Percentiles rank a stretch among this genome's conserved stretches.
These are phyloP conservation scores for Lethocerus indicus DNA, from an alignment of 1,140 invertebrate genomes.

Conservation along the genomic window DNA sequence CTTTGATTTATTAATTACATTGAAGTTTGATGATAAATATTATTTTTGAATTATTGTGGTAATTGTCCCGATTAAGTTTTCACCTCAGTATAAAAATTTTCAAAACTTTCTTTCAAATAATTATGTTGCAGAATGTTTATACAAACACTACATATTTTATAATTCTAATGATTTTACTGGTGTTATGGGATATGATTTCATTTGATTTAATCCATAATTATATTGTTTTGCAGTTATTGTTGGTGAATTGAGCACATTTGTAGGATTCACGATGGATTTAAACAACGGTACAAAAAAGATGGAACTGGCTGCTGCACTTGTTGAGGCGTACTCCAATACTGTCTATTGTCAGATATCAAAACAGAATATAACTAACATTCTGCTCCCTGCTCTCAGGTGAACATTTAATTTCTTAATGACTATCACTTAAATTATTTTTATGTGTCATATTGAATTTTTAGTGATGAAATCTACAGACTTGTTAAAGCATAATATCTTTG, in stretches of 20 bases:
- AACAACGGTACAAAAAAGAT: conserved; percentile 32
- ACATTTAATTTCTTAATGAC: not conserved
- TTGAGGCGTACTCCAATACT: conserved; percentile 44
- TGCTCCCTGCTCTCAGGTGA: conserved; percentile 31
- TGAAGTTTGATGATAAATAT: no score
- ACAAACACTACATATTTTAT: no score
- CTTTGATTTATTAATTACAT: no score
- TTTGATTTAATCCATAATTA: no score
- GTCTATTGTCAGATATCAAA: conserved; percentile 39
- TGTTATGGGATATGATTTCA: no score
- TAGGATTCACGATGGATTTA: conserved; percentile 21
- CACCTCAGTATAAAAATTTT: no score
- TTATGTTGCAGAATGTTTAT: no score
- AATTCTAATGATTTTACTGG: no score
- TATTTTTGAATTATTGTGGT: no score
- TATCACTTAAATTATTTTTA: not conserved
- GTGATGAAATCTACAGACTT: not conserved
- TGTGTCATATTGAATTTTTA: not conserved
- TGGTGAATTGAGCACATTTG: not conserved
- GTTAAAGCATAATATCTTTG: no score
- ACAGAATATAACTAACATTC: conserved; percentile 27
- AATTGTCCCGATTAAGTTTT: no score
- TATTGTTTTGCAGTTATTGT: conserved; percentile 5
- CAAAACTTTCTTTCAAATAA: no score
- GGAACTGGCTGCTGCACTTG: conserved; percentile 38